A percentile compares a stretch with the other conserved stretches of the same genome.
Conservation (phyloP, 2,888 invertebrate species). For the Drosophila gaucha region DNA sequence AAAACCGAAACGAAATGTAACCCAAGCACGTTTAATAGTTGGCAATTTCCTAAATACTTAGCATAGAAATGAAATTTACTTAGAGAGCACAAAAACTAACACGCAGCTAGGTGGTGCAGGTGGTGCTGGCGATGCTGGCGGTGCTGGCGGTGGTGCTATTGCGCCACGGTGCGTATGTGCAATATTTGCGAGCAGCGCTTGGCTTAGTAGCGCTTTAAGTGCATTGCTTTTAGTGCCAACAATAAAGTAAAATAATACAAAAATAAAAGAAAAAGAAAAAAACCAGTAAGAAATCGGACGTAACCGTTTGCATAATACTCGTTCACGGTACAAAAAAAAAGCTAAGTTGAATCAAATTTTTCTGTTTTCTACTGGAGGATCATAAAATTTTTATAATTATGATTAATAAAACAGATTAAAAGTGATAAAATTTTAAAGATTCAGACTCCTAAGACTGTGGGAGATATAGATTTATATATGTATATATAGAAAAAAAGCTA, state of each 20-base stretch:
- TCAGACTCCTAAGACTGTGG: no score
- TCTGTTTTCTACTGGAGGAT: no score
- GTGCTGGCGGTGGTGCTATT: slow-evolving; percentile 13
- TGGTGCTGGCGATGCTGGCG: slow-evolving; percentile 16
- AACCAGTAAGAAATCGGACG: no score
- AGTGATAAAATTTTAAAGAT: no score
- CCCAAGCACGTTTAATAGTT: slow-evolving; percentile 64
- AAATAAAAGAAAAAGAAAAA: slow-evolving; percentile 7
- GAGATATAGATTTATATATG: no score
- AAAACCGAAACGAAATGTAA: slow-evolving; percentile 21
- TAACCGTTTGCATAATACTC: no score
- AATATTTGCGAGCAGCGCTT: slow-evolving; percentile 25
- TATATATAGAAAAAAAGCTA: no score
- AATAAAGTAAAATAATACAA: slow-evolving; percentile 32
- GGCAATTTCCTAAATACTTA: slow-evolving; percentile 51
- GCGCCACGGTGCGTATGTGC: slow-evolving; percentile 65
- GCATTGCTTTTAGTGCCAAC: slow-evolving; percentile 69
- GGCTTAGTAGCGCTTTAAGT: slow-evolving; percentile 47
- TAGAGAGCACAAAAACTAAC: slow-evolving; percentile 17
- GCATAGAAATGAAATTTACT: slow-evolving; percentile 51
- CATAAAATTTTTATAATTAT: no score
- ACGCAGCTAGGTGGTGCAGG: background rate
- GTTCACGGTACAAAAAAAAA: slow-evolving; percentile 8
- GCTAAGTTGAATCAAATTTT: no score
- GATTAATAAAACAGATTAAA: no score